Evolutionary conservation across 2,888 invertebrate genomes (phyloP).

Genomic region (Malthinus flaveolus): DNA sequence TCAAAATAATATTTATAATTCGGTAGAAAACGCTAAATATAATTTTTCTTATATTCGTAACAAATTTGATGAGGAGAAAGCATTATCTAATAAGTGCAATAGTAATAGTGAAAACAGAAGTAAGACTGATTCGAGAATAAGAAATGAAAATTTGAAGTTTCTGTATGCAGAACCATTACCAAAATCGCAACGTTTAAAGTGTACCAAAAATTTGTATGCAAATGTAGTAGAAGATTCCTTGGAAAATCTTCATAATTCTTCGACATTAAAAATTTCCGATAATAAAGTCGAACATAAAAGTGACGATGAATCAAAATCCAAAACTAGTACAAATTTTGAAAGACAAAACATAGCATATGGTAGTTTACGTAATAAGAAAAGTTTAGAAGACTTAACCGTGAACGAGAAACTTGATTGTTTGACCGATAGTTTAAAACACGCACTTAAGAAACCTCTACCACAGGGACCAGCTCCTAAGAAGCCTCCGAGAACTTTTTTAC

Average conservation of each 20-base stretch:
- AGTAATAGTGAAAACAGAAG: not conserved
- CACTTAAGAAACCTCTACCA: conserved; percentile 69
- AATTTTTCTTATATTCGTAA: conserved; percentile 44
- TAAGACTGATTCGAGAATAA: conserved; percentile 20
- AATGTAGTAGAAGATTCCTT: not conserved
- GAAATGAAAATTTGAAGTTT: conserved; percentile 33
- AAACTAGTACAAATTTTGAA: not conserved
- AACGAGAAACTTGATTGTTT: conserved; percentile 36
- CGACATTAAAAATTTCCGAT: conserved; percentile 40
- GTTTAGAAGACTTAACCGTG: not conserved
- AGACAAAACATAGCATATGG: conserved; percentile 9
- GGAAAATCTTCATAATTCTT: conserved; percentile 38
- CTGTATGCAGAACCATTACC: conserved; percentile 50
- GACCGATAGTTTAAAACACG: conserved; percentile 66
- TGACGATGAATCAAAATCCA: conserved; percentile 10
- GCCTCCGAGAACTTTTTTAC: conserved; percentile 69
- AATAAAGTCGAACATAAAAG: not conserved
- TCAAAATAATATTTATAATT: not conserved
- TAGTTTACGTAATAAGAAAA: conserved; percentile 11
- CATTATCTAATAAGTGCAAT: not conserved
- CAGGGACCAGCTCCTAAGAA: conserved; percentile 74
- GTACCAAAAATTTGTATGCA: conserved; percentile 26
- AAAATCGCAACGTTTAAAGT: conserved; percentile 41
- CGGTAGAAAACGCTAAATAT: conserved; percentile 40
- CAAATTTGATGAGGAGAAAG: conserved; percentile 37